phyloP scores from a whole-genome alignment of 2,797 vertebrate species.

The Rhinichthys osculus region DNA sequence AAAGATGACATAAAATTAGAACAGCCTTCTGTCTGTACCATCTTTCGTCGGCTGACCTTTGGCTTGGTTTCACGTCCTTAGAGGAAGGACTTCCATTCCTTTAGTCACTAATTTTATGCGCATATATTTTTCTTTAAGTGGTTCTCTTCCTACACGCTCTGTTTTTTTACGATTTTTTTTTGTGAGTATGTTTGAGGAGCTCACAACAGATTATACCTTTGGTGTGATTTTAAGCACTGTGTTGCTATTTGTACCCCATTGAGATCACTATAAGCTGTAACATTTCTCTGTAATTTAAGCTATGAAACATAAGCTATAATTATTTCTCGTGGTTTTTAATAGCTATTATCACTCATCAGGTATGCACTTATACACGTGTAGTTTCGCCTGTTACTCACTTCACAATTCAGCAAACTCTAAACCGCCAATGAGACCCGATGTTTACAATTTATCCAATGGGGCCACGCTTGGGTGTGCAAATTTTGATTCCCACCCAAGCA shows the following conservation, averaged over 20 bases:
- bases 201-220: constrained; percentile 1
- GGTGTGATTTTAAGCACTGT: background rate
- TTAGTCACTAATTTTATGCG: too few species aligned
- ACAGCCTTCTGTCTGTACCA: background rate
- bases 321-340: constrained; percentile 26
- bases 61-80: background rate
- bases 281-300: constrained; percentile 29
- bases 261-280: constrained; percentile 33
- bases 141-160: background rate
- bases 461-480: constrained; percentile 12
- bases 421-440: background rate
- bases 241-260: constrained; percentile 26
- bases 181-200: background rate
- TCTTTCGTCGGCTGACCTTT: background rate
- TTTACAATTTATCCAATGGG: constrained; percentile 18
- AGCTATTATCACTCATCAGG: constrained; percentile 42
- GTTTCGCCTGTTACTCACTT: background rate
- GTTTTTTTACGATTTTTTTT: background rate
- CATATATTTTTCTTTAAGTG: background rate
- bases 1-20: background rate
- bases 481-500: constrained; percentile 33
- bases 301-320: constrained; percentile 26
- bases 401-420: constrained; percentile 10
- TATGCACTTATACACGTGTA: background rate
- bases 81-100: background rate